A percentile compares a stretch with the other conserved stretches of the same genome.
These are phyloP conservation scores for Tachina lurida DNA, from an alignment of 2,888 invertebrate species.

Conservation along the genomic window DNA sequence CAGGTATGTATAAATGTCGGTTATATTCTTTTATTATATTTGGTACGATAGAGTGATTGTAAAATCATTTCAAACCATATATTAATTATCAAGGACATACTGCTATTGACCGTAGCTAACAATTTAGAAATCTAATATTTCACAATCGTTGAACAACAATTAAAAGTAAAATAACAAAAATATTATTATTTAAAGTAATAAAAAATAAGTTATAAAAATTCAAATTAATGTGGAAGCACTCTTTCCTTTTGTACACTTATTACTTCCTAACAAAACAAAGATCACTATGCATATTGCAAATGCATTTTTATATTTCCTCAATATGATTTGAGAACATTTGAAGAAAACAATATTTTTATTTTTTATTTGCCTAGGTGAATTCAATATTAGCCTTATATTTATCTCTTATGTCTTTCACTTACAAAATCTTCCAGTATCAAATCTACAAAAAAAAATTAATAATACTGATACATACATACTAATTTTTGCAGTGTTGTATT, in stretches of 20 bases:
- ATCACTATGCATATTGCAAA: background rate
- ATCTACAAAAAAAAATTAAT: background rate
- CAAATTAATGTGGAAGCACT: background rate
- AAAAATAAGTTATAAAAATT: background rate
- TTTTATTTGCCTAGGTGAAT: too few relatives aligned
- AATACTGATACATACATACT: background rate
- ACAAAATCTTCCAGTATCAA: too few relatives aligned
- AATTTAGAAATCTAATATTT: constrained; percentile 69
- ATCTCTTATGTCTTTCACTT: too few relatives aligned
- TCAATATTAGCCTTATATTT: too few relatives aligned
- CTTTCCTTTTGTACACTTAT: background rate
- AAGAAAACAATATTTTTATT: too few relatives aligned
- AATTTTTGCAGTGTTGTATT: background rate
- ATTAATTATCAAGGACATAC: constrained; percentile 65
- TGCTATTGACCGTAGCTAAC: constrained; percentile 70
- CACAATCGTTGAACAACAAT: constrained; percentile 22
- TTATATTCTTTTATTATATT: constrained; percentile 21
- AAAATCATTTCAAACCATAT: constrained; percentile 56
- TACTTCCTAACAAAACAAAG: background rate
- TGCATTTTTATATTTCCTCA: background rate
- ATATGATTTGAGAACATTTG: too few relatives aligned
- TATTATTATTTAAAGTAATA: constrained; percentile 8
- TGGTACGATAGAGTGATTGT: constrained; percentile 58
- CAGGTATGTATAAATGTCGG: background rate
- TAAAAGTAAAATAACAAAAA: constrained; percentile 26